These are phyloP conservation scores for Gambelia wislizenii DNA, from an alignment of 2,797 vertebrate genomes.

Conservation along the genomic window DNA sequence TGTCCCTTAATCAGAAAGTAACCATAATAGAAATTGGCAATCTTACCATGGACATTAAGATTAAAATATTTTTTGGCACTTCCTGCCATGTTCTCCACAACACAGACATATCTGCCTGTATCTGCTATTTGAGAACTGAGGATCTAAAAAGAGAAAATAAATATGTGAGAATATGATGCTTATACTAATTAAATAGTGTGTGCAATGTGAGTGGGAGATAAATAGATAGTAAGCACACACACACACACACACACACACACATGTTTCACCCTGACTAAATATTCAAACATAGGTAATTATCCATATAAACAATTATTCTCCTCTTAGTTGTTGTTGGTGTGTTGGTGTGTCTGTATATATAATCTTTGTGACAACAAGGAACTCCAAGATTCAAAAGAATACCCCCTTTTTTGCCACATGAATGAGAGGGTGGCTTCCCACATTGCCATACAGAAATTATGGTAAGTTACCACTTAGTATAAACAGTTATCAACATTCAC, in stretches of 20 bases:
- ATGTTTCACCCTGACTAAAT: not conserved
- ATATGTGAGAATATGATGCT: not conserved
- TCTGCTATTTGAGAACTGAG: slow-evolving; percentile 86
- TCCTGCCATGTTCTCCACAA: slow-evolving; percentile 91
- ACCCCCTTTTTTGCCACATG: not conserved
- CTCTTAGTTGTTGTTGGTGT: not conserved
- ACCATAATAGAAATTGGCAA: slow-evolving; percentile 7
- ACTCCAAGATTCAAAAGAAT: not conserved
- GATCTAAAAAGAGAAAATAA: slow-evolving; percentile 81
- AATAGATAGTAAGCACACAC: not conserved
- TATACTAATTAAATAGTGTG: not conserved
- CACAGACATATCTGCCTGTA: slow-evolving; percentile 91
- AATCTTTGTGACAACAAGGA: not conserved
- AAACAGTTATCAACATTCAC: not conserved
- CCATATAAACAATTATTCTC: not conserved
- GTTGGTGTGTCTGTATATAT: too few species aligned
- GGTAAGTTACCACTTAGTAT: not conserved
- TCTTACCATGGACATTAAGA: slow-evolving; percentile 92
- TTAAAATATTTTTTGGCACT: slow-evolving; percentile 92
- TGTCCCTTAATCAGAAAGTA: slow-evolving; percentile 15
- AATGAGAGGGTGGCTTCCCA: not conserved
- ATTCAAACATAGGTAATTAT: not conserved
- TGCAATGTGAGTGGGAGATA: too few species aligned
- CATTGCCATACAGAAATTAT: not conserved
- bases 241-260: not conserved